Evolutionary conservation across 2,113 vertebrate species (phyloP).

Genomic region (Calonectris borealis): DNA sequence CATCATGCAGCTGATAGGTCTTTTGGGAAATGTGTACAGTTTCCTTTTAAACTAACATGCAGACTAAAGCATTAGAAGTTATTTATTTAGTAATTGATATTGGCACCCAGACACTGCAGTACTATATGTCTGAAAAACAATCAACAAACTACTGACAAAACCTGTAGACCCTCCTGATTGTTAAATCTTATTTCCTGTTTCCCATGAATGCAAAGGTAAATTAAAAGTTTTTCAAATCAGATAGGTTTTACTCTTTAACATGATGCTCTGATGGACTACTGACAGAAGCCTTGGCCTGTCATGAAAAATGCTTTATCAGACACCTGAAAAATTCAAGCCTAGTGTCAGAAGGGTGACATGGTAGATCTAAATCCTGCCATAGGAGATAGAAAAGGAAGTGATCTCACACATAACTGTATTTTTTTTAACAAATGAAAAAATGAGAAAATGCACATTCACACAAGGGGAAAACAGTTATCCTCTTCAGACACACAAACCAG

Average conservation of each 20-base stretch:
- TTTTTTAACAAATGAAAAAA: not conserved
- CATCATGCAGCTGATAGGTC: not conserved
- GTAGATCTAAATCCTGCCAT: not conserved
- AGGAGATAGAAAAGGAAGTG: not conserved
- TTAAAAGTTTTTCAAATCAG: not conserved
- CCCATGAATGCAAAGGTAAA: not conserved
- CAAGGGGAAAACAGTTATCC: not conserved
- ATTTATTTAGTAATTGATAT: not conserved
- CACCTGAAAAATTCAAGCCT: not conserved
- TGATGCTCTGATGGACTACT: not conserved
- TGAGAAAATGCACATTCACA: not conserved
- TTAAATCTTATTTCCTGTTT: not conserved
- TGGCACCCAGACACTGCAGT: not conserved
- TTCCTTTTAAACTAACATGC: not conserved
- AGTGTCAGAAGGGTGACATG: not conserved
- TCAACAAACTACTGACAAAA: not conserved
- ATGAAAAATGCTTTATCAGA: not conserved
- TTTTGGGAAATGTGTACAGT: not conserved
- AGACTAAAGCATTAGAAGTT: not conserved
- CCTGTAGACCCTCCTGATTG: not conserved
- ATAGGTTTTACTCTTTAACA: not conserved
- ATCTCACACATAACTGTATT: not conserved
- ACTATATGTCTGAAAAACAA: not conserved
- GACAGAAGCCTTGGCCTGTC: not conserved
- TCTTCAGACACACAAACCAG: not conserved